Percentiles rank a stretch among this genome's conserved stretches.
phyloP scores from a whole-genome alignment of 2,797 vertebrate genomes.

The Clamator glandarius region DNA sequence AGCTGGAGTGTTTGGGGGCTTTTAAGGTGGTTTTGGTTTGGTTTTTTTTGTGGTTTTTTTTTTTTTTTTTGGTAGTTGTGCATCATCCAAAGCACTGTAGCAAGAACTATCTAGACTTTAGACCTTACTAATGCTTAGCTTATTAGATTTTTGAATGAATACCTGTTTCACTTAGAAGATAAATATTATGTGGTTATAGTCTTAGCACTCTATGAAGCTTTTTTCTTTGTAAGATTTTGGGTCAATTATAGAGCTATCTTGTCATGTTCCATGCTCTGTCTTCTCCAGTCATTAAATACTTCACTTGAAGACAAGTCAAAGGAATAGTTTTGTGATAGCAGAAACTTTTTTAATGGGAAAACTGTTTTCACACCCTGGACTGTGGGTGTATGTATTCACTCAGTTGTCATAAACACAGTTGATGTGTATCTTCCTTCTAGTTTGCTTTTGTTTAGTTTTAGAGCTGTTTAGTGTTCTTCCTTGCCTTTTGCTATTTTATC shows the following conservation, averaged over 20 bases:
- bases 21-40: neutral
- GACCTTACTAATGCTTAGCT: neutral
- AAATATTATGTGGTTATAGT: neutral
- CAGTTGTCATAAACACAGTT: neutral
- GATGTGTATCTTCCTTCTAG: neutral
- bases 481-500: neutral
- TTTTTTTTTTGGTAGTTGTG: neutral
- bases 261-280: neutral
- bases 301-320: neutral
- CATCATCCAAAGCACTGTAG: neutral
- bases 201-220: neutral
- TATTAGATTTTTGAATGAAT: neutral
- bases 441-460: neutral
- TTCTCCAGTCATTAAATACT: neutral
- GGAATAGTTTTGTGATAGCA: neutral
- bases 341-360: neutral
- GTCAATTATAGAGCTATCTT: neutral
- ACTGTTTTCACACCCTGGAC: neutral
- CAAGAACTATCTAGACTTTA: neutral
- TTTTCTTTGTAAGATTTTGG: neutral
- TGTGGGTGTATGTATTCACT: neutral
- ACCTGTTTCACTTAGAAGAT: neutral
- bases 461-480: neutral
- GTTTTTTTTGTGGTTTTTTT: neutral
- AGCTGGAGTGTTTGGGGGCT: neutral